These are phyloP conservation scores for Deilephila porcellus DNA, from an alignment of 2,888 invertebrate genomes.

Conservation along the genomic window DNA sequence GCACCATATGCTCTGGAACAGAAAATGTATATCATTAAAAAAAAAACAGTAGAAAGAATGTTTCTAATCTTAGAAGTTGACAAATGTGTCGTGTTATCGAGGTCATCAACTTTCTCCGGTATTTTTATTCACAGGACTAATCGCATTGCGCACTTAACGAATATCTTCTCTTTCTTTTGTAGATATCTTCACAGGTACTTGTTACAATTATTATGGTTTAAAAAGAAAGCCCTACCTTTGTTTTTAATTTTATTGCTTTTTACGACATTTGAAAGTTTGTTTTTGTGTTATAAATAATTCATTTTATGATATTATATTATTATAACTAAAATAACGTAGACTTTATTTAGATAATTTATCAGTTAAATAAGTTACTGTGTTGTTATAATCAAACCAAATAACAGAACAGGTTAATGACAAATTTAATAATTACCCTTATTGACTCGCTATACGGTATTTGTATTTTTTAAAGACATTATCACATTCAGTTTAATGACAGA, in stretches of 20 bases:
- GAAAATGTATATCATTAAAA: slow-evolving; percentile 31
- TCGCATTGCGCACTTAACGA: too few relatives aligned
- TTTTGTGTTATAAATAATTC: too few relatives aligned
- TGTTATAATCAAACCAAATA: neutral
- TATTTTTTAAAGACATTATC: neutral
- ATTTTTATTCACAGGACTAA: neutral
- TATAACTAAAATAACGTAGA: too few relatives aligned
- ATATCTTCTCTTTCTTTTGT: too few relatives aligned
- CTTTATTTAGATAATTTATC: too few relatives aligned
- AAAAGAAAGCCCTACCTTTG: too few relatives aligned
- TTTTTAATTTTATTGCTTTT: too few relatives aligned
- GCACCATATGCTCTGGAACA: slow-evolving; percentile 74
- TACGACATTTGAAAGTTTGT: too few relatives aligned
- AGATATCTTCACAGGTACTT: too few relatives aligned
- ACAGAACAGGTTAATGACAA: neutral
- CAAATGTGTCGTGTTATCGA: neutral
- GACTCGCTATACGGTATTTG: neutral
- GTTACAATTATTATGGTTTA: too few relatives aligned
- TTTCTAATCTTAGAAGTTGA: neutral
- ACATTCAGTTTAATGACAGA: too few relatives aligned
- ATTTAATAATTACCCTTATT: neutral
- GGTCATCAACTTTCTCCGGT: slow-evolving; percentile 9
- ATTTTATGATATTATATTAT: too few relatives aligned
- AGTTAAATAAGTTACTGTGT: neutral
- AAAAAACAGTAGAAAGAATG: neutral